Conservation (phyloP, 2,113 vertebrate genomes). For the Nesogale talazaci region DNA sequence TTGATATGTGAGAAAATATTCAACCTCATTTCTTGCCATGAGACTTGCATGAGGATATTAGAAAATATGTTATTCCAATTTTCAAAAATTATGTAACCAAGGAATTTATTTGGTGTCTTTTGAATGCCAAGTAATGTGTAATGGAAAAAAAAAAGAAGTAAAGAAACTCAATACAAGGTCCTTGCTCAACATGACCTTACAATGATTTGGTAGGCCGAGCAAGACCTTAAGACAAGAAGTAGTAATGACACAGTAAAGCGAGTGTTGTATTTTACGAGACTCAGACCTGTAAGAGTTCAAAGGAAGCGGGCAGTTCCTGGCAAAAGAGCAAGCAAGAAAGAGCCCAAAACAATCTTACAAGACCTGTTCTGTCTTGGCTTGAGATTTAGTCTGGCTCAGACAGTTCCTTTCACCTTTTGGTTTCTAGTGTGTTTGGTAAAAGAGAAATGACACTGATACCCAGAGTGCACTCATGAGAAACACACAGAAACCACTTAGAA, state of each 20-base stretch:
- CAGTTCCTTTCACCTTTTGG: background rate
- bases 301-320: background rate
- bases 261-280: background rate
- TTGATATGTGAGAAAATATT: background rate
- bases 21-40: background rate
- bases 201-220: background rate
- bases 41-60: background rate
- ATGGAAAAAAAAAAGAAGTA: background rate
- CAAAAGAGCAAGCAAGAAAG: background rate
- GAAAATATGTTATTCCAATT: slow-evolving; percentile 55
- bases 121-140: slow-evolving; percentile 54
- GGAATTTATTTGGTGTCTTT: slow-evolving; percentile 11
- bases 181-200: background rate
- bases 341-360: background rate
- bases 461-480: background rate
- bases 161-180: slow-evolving; percentile 6
- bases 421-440: slow-evolving; percentile 29
- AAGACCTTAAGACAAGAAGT: background rate
- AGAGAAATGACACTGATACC: background rate
- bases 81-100: slow-evolving; percentile 58
- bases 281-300: background rate
- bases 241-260: background rate
- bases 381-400: background rate
- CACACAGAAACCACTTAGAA: background rate
- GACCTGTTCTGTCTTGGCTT: background rate